These are phyloP conservation scores for Drosophila leontia DNA, from an alignment of 1,140 invertebrate species.

Conservation along the genomic window DNA sequence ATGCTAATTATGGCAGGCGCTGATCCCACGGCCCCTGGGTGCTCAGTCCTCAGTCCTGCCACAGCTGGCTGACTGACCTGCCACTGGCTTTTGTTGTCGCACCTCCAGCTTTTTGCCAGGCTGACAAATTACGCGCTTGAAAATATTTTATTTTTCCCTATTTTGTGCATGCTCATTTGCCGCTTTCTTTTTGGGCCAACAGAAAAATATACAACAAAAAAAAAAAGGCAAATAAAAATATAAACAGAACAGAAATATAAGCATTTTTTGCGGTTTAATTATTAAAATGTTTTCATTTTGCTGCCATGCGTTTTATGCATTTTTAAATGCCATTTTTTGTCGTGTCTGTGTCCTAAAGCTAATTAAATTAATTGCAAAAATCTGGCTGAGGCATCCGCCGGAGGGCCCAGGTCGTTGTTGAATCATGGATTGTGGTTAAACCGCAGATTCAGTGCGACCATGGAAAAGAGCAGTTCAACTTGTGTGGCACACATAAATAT, in stretches of 20 bases:
- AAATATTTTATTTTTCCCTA: conserved; percentile 41
- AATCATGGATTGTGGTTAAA: conserved; percentile 66
- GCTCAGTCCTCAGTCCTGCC: conserved; percentile 1
- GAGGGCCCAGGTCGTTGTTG: conserved; percentile 12
- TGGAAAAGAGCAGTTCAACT: conserved; percentile 26
- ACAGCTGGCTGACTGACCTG: conserved; percentile 26
- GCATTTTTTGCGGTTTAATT: conserved; percentile 73
- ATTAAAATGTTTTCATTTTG: conserved; percentile 77
- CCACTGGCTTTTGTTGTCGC: conserved; percentile 38
- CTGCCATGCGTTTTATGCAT: conserved; percentile 48
- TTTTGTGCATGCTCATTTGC: conserved; percentile 27
- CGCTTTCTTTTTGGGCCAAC: conserved; percentile 7
- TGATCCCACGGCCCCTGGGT: conserved; percentile 28
- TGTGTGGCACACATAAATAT: conserved; percentile 3
- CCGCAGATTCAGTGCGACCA: conserved; percentile 45
- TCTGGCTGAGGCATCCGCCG: conserved; percentile 12
- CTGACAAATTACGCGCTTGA: conserved; percentile 61
- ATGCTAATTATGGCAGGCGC: conserved; percentile 45
- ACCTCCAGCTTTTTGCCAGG: conserved; percentile 11
- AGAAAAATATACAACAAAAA: conserved; percentile 15
- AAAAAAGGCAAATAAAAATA: conserved; percentile 18
- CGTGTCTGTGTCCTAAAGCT: conserved; percentile 42
- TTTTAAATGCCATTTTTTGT: conserved; percentile 53
- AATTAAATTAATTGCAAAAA: conserved; percentile 74
- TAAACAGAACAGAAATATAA: conserved; percentile 44